phyloP scores from a whole-genome alignment of 1,140 invertebrate species.

The Drosophila pallidifrons region DNA sequence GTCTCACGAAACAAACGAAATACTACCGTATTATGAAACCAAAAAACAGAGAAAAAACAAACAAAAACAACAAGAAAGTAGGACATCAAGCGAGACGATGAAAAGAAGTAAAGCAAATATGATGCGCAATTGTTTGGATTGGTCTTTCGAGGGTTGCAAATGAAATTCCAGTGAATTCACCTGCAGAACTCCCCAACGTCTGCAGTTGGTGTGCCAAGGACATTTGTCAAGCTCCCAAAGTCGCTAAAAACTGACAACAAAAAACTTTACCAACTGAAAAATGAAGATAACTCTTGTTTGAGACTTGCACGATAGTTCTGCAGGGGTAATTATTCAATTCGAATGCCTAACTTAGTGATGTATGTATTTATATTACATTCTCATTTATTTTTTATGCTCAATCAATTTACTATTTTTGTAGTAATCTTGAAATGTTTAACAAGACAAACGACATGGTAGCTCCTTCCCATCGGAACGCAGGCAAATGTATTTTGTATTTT shows the following conservation, averaged over 20 bases:
- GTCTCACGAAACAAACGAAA: conserved; percentile 40
- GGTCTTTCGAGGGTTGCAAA: conserved; percentile 2
- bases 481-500: too few relatives aligned
- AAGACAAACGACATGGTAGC: too few relatives aligned
- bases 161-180: background rate
- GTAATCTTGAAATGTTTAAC: too few relatives aligned
- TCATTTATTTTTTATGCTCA: too few relatives aligned
- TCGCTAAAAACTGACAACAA: conserved; percentile 1
- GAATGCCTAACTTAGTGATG: too few relatives aligned
- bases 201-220: conserved; percentile 29
- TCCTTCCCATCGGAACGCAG: too few relatives aligned
- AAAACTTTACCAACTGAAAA: conserved; percentile 8
- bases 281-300: background rate
- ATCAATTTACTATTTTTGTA: too few relatives aligned
- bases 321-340: too few relatives aligned
- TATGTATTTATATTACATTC: too few relatives aligned
- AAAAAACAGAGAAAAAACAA: too few relatives aligned
- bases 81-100: conserved; percentile 25
- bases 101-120: conserved; percentile 4
- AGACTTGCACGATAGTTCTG: background rate
- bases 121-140: conserved; percentile 1
- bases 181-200: background rate
- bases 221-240: conserved; percentile 48
- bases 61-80: conserved; percentile 16
- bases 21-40: conserved; percentile 32